Percentiles rank a stretch among this genome's conserved stretches.
phyloP scores from a whole-genome alignment of 1,140 invertebrate genomes.

The Camponotus pennsylvanicus region DNA sequence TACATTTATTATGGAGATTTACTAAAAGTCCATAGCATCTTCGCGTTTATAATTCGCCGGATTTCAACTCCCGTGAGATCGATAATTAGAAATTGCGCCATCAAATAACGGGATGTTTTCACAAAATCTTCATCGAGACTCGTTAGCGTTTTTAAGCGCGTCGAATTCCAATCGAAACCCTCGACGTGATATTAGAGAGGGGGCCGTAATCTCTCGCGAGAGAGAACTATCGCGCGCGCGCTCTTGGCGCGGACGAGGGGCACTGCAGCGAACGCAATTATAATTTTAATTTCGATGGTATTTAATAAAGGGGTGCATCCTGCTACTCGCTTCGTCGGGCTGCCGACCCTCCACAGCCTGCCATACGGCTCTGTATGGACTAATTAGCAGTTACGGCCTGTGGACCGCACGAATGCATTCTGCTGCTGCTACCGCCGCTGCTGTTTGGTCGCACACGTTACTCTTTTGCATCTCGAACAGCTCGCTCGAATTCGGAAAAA shows the following conservation, averaged over 20 bases:
- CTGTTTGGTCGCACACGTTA: constrained; percentile 65
- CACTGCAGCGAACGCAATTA: constrained; percentile 85
- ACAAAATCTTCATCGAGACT: constrained; percentile 54
- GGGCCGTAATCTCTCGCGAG: constrained; percentile 47
- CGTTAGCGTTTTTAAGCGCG: constrained; percentile 56
- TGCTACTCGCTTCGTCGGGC: constrained; percentile 67
- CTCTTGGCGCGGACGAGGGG: constrained; percentile 62
- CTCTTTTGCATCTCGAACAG: constrained; percentile 67
- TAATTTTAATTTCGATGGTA: constrained; percentile 87
- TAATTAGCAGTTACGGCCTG: constrained; percentile 86
- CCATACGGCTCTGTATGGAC: constrained; percentile 77
- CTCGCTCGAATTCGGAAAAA: constrained; percentile 16
- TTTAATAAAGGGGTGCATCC: constrained; percentile 85
- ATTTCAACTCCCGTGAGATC: constrained; percentile 19
- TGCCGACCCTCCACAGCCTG: constrained; percentile 72
- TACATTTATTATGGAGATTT: not conserved
- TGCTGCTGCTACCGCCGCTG: constrained; percentile 40
- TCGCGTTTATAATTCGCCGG: not conserved
- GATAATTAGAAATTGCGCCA: constrained; percentile 51
- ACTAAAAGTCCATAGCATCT: not conserved
- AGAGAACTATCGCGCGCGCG: constrained; percentile 74
- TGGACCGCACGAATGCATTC: constrained; percentile 78
- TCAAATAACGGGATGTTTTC: constrained; percentile 44
- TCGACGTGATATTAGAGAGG: constrained; percentile 51
- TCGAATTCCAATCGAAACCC: constrained; percentile 57